A percentile compares a stretch with the other conserved stretches of the same genome.
These are phyloP conservation scores for Diarsia dahlii DNA, from an alignment of 2,888 invertebrate species.

Conservation along the genomic window DNA sequence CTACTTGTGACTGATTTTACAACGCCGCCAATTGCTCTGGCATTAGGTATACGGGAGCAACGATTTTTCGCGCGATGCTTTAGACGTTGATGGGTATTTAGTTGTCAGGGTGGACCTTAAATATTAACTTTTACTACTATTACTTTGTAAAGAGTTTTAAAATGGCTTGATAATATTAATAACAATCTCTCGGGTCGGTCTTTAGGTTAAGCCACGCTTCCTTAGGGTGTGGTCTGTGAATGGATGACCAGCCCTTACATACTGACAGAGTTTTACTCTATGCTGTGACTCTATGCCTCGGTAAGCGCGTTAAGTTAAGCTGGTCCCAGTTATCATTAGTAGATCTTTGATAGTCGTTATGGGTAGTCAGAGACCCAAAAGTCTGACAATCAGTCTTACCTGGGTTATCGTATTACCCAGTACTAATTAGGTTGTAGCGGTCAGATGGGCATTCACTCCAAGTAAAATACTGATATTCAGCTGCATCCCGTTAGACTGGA, in stretches of 20 bases:
- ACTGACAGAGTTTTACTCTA: no score
- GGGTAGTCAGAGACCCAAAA: no score
- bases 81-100: conserved; percentile 57
- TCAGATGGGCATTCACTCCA: no score
- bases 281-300: no score
- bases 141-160: conserved; percentile 37
- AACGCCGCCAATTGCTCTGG: conserved; percentile 80
- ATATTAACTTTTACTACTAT: conserved; percentile 29
- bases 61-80: conserved; percentile 65
- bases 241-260: background rate
- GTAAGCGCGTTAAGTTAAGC: no score
- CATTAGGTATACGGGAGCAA: conserved; percentile 71
- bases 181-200: background rate
- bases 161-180: background rate
- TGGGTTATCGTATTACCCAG: no score
- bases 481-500: no score
- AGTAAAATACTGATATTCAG: no score
- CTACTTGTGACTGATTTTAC: conserved; percentile 89
- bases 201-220: background rate
- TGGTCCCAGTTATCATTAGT: no score
- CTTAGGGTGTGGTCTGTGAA: background rate
- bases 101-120: conserved; percentile 44
- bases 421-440: no score
- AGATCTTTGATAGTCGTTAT: no score
- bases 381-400: no score